Percentiles rank a stretch among this genome's conserved stretches.
phyloP scores from a whole-genome alignment of 2,888 invertebrate genomes.

The Odontomyia ornata region DNA sequence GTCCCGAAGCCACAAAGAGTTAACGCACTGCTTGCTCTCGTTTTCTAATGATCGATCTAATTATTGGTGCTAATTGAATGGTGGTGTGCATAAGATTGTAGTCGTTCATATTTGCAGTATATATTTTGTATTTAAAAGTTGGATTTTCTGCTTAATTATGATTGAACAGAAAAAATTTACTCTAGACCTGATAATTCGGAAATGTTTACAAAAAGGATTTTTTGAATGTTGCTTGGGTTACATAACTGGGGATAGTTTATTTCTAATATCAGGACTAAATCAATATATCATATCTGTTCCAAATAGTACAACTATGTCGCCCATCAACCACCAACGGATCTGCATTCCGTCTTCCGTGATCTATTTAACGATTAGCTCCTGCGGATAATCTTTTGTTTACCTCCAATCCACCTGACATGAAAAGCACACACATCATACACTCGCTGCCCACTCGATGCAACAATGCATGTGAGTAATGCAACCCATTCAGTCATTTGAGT shows the following conservation, averaged over 20 bases:
- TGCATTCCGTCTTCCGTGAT: not conserved
- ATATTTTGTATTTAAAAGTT: not conserved
- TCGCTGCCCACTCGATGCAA: not conserved
- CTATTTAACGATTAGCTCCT: not conserved
- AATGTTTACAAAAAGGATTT: not conserved
- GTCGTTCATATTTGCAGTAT: not conserved
- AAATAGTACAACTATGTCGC: not conserved
- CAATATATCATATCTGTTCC: too few species aligned
- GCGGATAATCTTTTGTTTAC: not conserved
- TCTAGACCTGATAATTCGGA: not conserved
- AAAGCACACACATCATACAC: not conserved
- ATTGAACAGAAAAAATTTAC: not conserved
- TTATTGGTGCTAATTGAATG: not conserved
- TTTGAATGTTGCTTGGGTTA: not conserved
- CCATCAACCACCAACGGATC: not conserved
- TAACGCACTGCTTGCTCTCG: not conserved
- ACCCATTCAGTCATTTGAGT: not conserved
- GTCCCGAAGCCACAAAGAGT: not conserved
- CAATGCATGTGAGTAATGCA: not conserved
- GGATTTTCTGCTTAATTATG: not conserved
- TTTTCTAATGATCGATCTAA: slow-evolving; percentile 3
- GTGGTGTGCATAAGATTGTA: not conserved
- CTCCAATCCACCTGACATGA: not conserved
- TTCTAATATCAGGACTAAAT: not conserved
- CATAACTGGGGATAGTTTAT: not conserved